phyloP scores from a whole-genome alignment of 2,113 vertebrate species.

The Tachysurus fulvidraco region DNA sequence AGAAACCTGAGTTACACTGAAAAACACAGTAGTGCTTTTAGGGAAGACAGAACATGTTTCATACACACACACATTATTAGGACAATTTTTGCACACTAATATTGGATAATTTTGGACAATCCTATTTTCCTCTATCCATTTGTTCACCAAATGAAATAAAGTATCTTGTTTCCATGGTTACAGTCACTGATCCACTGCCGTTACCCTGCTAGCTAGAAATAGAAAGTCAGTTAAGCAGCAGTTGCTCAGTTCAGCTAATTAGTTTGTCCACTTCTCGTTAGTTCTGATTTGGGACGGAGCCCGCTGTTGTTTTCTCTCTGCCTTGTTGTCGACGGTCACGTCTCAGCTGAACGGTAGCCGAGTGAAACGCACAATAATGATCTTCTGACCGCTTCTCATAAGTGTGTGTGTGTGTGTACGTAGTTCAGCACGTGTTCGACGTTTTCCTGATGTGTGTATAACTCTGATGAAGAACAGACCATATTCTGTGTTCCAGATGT shows the following conservation, averaged over 20 bases:
- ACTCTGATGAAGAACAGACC: constrained; percentile 11
- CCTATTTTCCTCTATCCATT: background rate
- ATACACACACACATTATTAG: too few species aligned
- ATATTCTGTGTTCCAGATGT: constrained; percentile 20
- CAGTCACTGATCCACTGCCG: background rate
- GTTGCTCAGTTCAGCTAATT: too few species aligned
- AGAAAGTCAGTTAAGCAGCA: too few species aligned
- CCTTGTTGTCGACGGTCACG: background rate
- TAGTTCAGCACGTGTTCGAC: background rate
- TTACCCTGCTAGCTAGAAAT: background rate
- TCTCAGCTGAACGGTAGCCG: background rate
- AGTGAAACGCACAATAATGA: background rate
- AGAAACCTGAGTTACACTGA: background rate
- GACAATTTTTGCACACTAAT: background rate
- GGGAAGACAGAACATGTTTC: background rate
- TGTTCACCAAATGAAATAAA: background rate
- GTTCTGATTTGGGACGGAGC: background rate
- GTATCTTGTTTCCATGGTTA: background rate
- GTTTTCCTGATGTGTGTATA: constrained; percentile 15
- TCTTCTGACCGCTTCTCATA: background rate
- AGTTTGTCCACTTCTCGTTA: too few species aligned
- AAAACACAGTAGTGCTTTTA: background rate
- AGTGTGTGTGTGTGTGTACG: background rate
- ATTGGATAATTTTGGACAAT: too few species aligned
- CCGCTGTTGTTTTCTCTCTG: background rate